Evolutionary conservation across 2,888 invertebrate species (phyloP).

Genomic region (Lepas anatifera): DNA sequence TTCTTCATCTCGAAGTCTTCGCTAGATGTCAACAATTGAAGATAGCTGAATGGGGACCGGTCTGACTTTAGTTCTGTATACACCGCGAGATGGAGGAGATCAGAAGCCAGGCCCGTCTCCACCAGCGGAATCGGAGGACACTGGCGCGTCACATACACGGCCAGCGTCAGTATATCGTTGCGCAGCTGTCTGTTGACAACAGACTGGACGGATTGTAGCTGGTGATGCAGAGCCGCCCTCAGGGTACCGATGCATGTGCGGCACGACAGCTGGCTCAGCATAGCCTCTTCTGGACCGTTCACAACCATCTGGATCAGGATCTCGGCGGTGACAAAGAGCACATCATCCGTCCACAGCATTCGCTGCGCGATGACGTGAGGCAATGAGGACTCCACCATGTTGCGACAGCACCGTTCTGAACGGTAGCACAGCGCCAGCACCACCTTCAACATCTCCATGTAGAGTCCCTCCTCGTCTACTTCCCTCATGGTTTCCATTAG

Average conservation of each 20-base stretch:
- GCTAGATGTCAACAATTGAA: neutral
- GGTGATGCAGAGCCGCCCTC: neutral
- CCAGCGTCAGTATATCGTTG: conserved; percentile 3
- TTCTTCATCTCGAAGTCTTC: conserved; percentile 7
- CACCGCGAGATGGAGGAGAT: neutral
- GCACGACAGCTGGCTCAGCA: neutral
- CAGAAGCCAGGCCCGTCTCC: neutral
- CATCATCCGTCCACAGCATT: conserved; percentile 6
- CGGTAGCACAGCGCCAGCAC: conserved; percentile 8
- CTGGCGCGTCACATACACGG: neutral
- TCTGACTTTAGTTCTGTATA: neutral
- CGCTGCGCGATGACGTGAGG: conserved; percentile 6
- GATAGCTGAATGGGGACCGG: neutral
- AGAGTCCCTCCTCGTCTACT: conserved; percentile 4
- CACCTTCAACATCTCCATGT: conserved; percentile 9
- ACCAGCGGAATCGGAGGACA: conserved; percentile 4
- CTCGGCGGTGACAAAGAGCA: neutral
- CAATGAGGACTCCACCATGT: neutral
- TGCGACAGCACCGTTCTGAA: neutral
- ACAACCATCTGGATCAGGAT: neutral
- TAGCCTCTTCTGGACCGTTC: neutral
- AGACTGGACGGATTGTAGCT: neutral
- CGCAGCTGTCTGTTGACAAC: conserved; percentile 7
- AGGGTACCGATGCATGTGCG: neutral
- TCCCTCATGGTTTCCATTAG: neutral